phyloP scores from a whole-genome alignment of 2,113 vertebrate genomes.

The Ahaetulla prasina region DNA sequence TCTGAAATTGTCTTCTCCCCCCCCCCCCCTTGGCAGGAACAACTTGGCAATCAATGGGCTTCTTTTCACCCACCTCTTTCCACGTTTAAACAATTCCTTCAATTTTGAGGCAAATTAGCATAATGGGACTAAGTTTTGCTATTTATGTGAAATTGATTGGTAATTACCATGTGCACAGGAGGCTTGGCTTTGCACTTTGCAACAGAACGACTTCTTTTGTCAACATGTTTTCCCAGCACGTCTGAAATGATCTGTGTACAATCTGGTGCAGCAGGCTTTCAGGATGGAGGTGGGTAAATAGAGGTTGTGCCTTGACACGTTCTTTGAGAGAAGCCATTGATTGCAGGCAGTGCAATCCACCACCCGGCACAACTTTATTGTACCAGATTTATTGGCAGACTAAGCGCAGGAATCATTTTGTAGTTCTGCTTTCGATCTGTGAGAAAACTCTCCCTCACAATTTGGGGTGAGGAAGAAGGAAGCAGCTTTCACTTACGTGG shows the following conservation, averaged over 20 bases:
- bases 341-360: neutral
- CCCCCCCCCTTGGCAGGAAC: constrained; percentile 51
- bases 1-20: constrained; percentile 51
- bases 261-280: neutral
- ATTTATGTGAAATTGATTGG: constrained; percentile 73
- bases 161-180: constrained; percentile 63
- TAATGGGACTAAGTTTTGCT: constrained; percentile 73
- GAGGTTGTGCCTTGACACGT: neutral
- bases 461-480: neutral
- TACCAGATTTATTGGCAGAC: too few relatives aligned
- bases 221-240: constrained; percentile 43
- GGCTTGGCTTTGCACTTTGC: constrained; percentile 61
- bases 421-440: neutral
- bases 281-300: neutral
- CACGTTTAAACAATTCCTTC: constrained; percentile 75
- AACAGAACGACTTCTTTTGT: constrained; percentile 66
- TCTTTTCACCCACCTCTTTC: constrained; percentile 37
- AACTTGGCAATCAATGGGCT: constrained; percentile 63
- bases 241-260: constrained; percentile 26
- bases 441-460: neutral
- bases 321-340: neutral
- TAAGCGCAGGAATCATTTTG: neutral
- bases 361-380: neutral
- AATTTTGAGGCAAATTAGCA: constrained; percentile 75
- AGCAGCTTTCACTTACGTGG: neutral